Base-by-base conservation (phyloP, 2,113 vertebrate species). In the Apistogramma diplotaenia region DNA sequence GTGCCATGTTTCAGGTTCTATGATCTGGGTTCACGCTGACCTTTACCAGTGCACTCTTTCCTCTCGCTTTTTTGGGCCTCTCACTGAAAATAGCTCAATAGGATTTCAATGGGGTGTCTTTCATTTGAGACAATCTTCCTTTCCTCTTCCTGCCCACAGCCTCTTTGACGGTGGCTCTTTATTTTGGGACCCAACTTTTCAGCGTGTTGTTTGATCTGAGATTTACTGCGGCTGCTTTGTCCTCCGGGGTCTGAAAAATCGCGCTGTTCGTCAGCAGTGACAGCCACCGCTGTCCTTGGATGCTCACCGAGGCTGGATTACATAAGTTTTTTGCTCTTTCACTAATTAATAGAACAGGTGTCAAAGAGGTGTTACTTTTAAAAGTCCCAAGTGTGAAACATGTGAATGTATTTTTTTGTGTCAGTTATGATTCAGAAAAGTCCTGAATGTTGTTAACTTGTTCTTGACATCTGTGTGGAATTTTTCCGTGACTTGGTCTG, bases 11-110 rank as follows among this genome's bases (percentile, higher is more conserved):
- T 89, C 86, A 92, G 88, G 70, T 79, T 85, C 90, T 94, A 74
- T 93, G 94, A 95, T 94, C 93, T 91, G 85, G 87, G 87, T 89
- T 92, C 86, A 88, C 9, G 58, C 82, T 93, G 94, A 95, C 92
- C 94, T 94, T 95, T 94, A 88, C 79, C 90, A 85, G 80, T 90
- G 85, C 87, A 87, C 86, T 90, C 81, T 86, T 91, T 87, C 88
- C 79, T 87, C 77, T 60, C 43, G 51, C 78, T 78, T 83, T 73
- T 87, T 82, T 60, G 60, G 75, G 59, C 72, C 57, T 74, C 61
- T 74, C 74, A 84, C 90, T 93, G 91, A 93, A 93, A 93, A 94
- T 89, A 93, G 88, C 87, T 93, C 85, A 92, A 90, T 88, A 84
- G 91, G 87, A 92, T 94, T 94, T 93, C 93, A 93, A 86, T 88